Evolutionary conservation across 2,797 vertebrate species (phyloP).

Genomic region (Gymnodraco acuticeps): DNA sequence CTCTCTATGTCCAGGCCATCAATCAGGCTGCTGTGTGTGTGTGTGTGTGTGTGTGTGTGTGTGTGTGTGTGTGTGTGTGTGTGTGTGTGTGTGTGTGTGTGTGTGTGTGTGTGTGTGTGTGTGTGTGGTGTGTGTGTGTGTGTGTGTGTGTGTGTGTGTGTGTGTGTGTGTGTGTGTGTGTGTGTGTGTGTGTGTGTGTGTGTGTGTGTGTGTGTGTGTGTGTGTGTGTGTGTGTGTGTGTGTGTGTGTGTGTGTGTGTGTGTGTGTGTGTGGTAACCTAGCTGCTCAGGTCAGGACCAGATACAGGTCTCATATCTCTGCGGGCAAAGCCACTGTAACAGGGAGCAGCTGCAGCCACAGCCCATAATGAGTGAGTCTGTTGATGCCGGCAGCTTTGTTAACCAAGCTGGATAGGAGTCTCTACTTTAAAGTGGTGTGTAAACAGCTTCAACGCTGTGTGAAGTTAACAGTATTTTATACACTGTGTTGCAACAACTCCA

Average conservation of each 20-base stretch:
- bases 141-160: background rate
- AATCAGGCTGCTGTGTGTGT: background rate
- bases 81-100: background rate
- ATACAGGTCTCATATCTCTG: constrained; percentile 34
- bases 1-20: background rate
- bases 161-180: background rate
- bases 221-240: background rate
- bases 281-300: too few relatives aligned
- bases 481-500: background rate
- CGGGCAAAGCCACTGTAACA: constrained; percentile 53
- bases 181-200: background rate
- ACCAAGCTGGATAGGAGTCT: background rate
- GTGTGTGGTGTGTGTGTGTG: constrained; percentile 2
- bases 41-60: background rate
- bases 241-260: constrained; percentile 3
- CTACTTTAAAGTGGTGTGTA: background rate
- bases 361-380: constrained; percentile 37
- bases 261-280: background rate
- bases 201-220: background rate
- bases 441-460: background rate
- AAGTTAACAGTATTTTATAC: background rate
- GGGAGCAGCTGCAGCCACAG: constrained; percentile 43
- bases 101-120: too few relatives aligned
- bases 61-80: background rate
- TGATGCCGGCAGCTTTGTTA: constrained; percentile 39